Percentiles rank a stretch among this genome's conserved stretches.
phyloP scores from a whole-genome alignment of 2,113 vertebrate genomes.

The Butorides virescens region DNA sequence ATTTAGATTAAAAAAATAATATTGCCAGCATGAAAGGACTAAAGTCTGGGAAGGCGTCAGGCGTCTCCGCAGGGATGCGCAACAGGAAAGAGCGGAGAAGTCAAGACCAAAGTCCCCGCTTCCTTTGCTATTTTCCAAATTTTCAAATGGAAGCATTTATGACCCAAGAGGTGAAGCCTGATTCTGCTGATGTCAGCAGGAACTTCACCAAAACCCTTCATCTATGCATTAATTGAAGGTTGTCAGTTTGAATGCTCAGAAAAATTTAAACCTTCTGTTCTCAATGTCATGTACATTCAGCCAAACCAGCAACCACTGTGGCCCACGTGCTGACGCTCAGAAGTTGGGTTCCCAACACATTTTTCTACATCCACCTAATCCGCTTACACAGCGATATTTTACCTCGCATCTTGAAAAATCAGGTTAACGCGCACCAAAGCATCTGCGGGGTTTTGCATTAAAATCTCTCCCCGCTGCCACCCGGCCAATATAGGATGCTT shows the following conservation, averaged over 20 bases:
- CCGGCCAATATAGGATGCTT: neutral
- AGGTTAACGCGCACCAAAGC: neutral
- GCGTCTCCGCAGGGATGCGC: neutral
- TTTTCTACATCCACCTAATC: neutral
- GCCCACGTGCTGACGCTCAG: accelerated
- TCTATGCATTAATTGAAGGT: neutral
- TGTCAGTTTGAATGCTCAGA: neutral
- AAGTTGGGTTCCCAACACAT: neutral
- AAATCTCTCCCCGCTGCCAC: no score
- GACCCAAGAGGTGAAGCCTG: neutral
- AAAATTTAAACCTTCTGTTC: neutral
- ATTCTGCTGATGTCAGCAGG: neutral
- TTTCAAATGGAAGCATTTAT: neutral
- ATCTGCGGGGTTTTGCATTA: neutral
- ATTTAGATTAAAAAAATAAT: neutral
- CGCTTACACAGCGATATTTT: neutral
- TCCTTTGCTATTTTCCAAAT: neutral
- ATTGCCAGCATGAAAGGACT: neutral
- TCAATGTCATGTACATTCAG: accelerated
- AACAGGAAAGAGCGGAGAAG: neutral
- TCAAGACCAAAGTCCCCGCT: neutral
- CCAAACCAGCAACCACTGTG: accelerated
- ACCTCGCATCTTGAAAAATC: neutral
- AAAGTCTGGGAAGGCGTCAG: neutral
- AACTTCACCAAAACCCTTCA: neutral